Conservation (phyloP, 2,888 invertebrate genomes). For the Pseudococcus viburni region DNA sequence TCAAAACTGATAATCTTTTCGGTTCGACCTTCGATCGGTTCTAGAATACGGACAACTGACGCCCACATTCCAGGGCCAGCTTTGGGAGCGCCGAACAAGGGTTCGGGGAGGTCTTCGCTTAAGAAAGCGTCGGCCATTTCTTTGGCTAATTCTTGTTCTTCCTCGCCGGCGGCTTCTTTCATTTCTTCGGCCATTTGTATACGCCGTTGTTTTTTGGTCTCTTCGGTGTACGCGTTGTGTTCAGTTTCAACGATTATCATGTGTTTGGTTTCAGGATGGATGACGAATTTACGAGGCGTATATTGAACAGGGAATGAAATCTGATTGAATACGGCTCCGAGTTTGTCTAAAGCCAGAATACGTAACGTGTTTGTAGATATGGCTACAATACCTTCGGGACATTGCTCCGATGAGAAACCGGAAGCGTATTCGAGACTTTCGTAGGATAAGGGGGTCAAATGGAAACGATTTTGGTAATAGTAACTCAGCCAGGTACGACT, state of each 20-base stretch:
- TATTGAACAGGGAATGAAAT: slow-evolving; percentile 92
- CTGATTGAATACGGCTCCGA: slow-evolving; percentile 99
- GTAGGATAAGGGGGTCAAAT: slow-evolving; percentile 95
- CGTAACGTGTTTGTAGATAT: slow-evolving; percentile 97
- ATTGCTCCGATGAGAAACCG: slow-evolving; percentile 95
- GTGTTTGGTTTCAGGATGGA: slow-evolving; percentile 92
- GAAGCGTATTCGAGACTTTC: slow-evolving; percentile 98
- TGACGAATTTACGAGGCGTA: slow-evolving; percentile 94
- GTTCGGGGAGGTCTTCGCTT: slow-evolving; percentile 94
- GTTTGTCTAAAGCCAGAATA: slow-evolving; percentile 97
- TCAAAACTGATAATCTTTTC: slow-evolving; percentile 85
- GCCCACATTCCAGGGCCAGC: slow-evolving; percentile 98
- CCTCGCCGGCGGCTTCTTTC: slow-evolving; percentile 96
- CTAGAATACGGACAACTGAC: slow-evolving; percentile 87
- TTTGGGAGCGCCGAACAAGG: slow-evolving; percentile 94
- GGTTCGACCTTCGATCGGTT: slow-evolving; percentile 86
- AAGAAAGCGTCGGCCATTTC: slow-evolving; percentile 98
- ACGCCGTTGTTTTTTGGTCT: slow-evolving; percentile 92
- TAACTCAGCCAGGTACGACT: slow-evolving; percentile 98
- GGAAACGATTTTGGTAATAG: slow-evolving; percentile 96
- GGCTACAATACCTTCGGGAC: slow-evolving; percentile 99
- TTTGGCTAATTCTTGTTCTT: slow-evolving; percentile 94
- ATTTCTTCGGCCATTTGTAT: slow-evolving; percentile 99
- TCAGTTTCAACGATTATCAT: slow-evolving; percentile 96
- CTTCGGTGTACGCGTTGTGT: slow-evolving; percentile 98